Base-by-base conservation (phyloP, 2,888 invertebrate species). In the Brachyopa scutellaris region DNA sequence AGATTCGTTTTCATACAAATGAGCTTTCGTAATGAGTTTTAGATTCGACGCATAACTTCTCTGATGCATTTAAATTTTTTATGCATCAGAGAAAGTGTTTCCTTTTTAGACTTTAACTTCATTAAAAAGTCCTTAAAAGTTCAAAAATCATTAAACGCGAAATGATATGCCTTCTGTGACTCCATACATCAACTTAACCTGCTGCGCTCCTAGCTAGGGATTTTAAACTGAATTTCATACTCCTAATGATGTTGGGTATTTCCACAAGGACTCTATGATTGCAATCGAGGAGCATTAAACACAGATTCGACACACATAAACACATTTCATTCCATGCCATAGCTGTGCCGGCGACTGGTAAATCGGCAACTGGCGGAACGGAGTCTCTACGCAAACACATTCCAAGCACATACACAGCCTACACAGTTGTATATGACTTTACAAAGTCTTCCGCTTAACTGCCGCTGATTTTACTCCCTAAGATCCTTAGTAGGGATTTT, bases 271-370 rank as follows among this genome's bases (percentile, higher is more conserved):
- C 64, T 45, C 23, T 29, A 57, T 38, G 51, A 59, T 66, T 40
- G 70, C 49, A 51, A 61, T 70, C 51, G 59, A 70, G 51, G 40
- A 59, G 40, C 51, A 61, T 70, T 70, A 59, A 59, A 61, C 40
- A 40, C 70, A 70, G 59, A 70, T 51, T 51, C 59, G 59, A 38
- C 59, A 76, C 53, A 64, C 19, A 76, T 72, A 45, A 38, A 33
- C 53, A 19, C 38, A 31, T 33, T 55, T 69, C 36, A 73, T 40
- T 21, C 26, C 26, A 26, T 13, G 29, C 9, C 29, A 53, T n/a
- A n/a, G n/a, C n/a, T 38, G 8, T 51, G 33, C 7, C 42, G 36
- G 36, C 29, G 26, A 23, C 67, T 49, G 66, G 21, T 31, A 74
- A 61, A 51, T 45, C 29, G 47, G 33, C 40, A 55, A 55, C 70